Percentiles rank a stretch among this genome's conserved stretches.
These are phyloP conservation scores for Progne subis DNA, from an alignment of 2,113 vertebrate species.

Conservation along the genomic window DNA sequence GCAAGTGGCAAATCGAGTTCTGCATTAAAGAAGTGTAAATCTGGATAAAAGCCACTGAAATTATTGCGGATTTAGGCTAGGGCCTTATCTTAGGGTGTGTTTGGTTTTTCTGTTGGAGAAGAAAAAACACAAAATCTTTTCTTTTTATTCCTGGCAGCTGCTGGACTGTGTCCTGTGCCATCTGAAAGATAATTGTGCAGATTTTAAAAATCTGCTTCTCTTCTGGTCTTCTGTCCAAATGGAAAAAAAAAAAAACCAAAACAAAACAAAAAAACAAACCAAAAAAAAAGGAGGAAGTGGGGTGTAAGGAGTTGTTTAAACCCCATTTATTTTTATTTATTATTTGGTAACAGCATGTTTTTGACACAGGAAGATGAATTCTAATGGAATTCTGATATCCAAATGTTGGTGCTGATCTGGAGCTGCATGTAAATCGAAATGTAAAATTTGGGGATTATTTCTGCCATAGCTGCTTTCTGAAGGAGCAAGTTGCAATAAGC, in stretches of 20 bases:
- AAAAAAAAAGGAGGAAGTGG: not conserved
- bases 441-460: not conserved
- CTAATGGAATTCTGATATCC: not conserved
- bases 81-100: slow-evolving; percentile 27
- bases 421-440: not conserved
- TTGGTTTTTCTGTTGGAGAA: not conserved
- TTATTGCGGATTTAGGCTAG: not conserved
- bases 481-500: not conserved
- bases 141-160: not conserved
- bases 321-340: not conserved
- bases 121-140: not conserved
- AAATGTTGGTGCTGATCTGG: not conserved
- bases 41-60: slow-evolving; percentile 28
- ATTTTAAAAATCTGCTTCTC: not conserved
- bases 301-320: not conserved
- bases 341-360: not conserved
- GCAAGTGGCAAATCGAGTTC: slow-evolving; percentile 5
- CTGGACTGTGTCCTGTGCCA: not conserved
- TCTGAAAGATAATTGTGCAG: not conserved
- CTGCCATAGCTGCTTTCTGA: not conserved
- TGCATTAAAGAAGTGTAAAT: slow-evolving; percentile 44
- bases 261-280: too few relatives aligned
- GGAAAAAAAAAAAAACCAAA: not conserved
- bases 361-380: not conserved
- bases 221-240: not conserved